A percentile compares a stretch with the other conserved stretches of the same genome.
phyloP scores from a whole-genome alignment of 2,888 invertebrate species.

The Neelides folsomi region DNA sequence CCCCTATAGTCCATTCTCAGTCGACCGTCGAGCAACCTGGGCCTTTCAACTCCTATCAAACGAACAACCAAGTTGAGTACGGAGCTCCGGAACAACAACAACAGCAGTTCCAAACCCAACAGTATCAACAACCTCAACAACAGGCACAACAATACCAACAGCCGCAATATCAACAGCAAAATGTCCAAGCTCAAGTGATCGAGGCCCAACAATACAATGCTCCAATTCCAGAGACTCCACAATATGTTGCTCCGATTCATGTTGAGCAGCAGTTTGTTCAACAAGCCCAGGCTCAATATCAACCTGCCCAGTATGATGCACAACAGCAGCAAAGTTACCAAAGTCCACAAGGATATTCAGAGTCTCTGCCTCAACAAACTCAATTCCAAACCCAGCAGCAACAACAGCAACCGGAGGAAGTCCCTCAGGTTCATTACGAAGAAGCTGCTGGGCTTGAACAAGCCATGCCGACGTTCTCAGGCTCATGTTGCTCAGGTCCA shows the following conservation, averaged over 20 bases:
- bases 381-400: slow-evolving; percentile 1
- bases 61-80: background rate
- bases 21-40: slow-evolving; percentile 1
- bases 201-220: slow-evolving; percentile 1
- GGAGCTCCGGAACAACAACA: background rate
- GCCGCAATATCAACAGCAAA: slow-evolving; percentile 3
- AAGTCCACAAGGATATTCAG: too few species aligned
- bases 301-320: background rate
- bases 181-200: background rate
- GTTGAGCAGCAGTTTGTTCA: background rate
- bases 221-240: background rate
- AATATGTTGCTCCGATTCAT: background rate
- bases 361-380: background rate
- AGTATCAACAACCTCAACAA: background rate
- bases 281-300: background rate
- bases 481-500: slow-evolving; percentile 22
- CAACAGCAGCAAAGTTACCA: too few species aligned
- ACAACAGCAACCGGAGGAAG: too few species aligned
- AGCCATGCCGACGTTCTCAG: slow-evolving; percentile 22
- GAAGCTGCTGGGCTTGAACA: slow-evolving; percentile 10
- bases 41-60: background rate
- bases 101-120: slow-evolving; percentile 1
- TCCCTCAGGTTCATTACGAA: background rate
- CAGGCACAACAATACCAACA: slow-evolving; percentile 5
- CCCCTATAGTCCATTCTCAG: slow-evolving; percentile 23